Evolutionary conservation across 2,113 vertebrate genomes (phyloP).

Genomic region (Litocranius walleri): DNA sequence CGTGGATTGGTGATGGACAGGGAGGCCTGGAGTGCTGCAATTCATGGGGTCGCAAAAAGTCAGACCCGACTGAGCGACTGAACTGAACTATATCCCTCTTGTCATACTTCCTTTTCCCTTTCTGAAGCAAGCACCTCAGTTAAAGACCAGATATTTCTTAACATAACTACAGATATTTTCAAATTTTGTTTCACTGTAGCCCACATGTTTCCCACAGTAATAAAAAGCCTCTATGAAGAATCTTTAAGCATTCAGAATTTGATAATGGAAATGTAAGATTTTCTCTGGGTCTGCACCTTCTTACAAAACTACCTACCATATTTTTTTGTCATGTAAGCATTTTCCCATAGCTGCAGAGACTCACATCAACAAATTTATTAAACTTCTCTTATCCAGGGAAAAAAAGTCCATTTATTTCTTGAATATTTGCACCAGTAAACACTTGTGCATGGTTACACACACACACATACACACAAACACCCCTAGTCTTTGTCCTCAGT

Average conservation of each 20-base stretch:
- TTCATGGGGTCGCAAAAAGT: too few relatives aligned
- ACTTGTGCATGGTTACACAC: background rate
- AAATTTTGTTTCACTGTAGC: background rate
- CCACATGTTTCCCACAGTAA: background rate
- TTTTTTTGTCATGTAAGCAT: conserved; percentile 36
- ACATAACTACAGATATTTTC: background rate
- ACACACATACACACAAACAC: too few relatives aligned
- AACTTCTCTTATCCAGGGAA: conserved; percentile 69
- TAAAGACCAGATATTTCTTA: background rate
- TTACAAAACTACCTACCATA: background rate
- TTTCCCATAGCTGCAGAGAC: conserved; percentile 34
- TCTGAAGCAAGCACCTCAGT: background rate
- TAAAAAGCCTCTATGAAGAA: conserved; percentile 26
- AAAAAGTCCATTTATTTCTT: background rate
- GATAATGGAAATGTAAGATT: background rate
- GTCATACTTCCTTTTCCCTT: background rate
- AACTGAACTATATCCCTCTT: background rate
- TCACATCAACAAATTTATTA: conserved; percentile 66
- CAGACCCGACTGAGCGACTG: too few relatives aligned
- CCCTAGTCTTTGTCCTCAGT: background rate
- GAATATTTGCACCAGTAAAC: background rate
- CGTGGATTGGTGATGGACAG: fast-evolving
- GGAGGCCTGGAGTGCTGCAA: too few relatives aligned
- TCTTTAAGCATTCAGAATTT: background rate
- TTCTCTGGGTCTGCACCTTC: background rate